phyloP scores from a whole-genome alignment of 1,140 invertebrate genomes.

The Pogonomyrmex californicus region DNA sequence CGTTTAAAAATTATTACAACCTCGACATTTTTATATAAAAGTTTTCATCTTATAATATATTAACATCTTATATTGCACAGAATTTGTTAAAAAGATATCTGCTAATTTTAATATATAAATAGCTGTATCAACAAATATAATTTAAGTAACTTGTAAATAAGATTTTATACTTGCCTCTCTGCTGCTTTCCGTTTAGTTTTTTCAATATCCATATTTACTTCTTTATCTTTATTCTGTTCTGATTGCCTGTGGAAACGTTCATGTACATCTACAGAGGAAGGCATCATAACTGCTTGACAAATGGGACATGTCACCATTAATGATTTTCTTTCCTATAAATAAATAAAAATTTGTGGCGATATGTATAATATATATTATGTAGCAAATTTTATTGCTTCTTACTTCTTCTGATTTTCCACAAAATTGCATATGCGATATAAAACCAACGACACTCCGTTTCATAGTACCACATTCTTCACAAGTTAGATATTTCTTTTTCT shows the following conservation, averaged over 20 bases:
- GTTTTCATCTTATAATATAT: no score
- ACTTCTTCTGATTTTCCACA: constrained; percentile 89
- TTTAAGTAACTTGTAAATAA: not conserved
- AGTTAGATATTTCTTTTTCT: constrained; percentile 83
- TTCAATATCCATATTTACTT: constrained; percentile 42
- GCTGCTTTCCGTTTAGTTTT: constrained; percentile 87
- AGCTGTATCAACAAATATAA: constrained; percentile 1
- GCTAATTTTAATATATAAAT: not conserved
- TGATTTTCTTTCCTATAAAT: constrained; percentile 84
- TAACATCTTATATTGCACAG: no score
- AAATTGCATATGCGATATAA: constrained; percentile 88
- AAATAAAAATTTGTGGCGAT: not conserved
- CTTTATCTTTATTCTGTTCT: constrained; percentile 71
- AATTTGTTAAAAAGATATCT: no score
- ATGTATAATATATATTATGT: constrained; percentile 12
- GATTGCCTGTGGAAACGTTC: constrained; percentile 81
- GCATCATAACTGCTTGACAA: constrained; percentile 88
- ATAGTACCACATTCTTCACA: constrained; percentile 88
- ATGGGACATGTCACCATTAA: constrained; percentile 87
- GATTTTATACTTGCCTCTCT: constrained; percentile 83
- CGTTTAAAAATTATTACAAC: no score
- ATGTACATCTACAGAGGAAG: constrained; percentile 88
- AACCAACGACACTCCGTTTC: constrained; percentile 89
- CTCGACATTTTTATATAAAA: no score
- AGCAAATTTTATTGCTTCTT: constrained; percentile 25